phyloP scores from a whole-genome alignment of 2,888 invertebrate genomes.

The Cancer borealis region DNA sequence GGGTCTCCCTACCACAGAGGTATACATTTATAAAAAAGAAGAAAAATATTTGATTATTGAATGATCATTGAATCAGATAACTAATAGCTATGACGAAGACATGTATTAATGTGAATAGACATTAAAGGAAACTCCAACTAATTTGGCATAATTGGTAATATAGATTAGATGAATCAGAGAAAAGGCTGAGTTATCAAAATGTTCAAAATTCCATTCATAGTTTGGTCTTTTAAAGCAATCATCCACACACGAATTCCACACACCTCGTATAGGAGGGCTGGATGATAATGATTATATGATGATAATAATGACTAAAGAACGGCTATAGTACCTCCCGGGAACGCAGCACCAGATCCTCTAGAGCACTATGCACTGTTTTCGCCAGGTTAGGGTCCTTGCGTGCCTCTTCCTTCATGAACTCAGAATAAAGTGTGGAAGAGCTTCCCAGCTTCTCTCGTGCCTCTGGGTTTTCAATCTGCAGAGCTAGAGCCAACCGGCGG shows the following conservation, averaged over 20 bases:
- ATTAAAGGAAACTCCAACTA: no score
- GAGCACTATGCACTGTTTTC: slow-evolving; percentile 89
- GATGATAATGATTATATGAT: background rate
- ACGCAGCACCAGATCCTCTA: slow-evolving; percentile 91
- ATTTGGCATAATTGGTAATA: no score
- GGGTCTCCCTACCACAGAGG: no score
- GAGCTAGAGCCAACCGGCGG: slow-evolving; percentile 91
- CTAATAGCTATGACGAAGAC: no score
- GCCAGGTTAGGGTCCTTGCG: slow-evolving; percentile 91
- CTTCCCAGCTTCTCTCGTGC: slow-evolving; percentile 82
- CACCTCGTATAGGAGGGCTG: background rate
- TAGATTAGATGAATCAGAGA: no score
- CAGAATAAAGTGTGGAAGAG: slow-evolving; percentile 91
- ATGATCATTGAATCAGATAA: no score
- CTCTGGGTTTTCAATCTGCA: slow-evolving; percentile 96
- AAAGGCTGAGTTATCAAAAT: no score
- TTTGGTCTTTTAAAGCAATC: background rate
- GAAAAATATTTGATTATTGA: no score
- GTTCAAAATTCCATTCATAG: background rate
- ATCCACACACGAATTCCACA: background rate
- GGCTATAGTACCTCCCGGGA: slow-evolving; percentile 88
- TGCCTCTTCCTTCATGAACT: slow-evolving; percentile 90
- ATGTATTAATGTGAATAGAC: no score
- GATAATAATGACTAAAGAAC: background rate
- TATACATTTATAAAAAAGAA: no score